These are phyloP conservation scores for Amphiprion ocellaris DNA, from an alignment of 2,113 vertebrate species.

Conservation along the genomic window DNA sequence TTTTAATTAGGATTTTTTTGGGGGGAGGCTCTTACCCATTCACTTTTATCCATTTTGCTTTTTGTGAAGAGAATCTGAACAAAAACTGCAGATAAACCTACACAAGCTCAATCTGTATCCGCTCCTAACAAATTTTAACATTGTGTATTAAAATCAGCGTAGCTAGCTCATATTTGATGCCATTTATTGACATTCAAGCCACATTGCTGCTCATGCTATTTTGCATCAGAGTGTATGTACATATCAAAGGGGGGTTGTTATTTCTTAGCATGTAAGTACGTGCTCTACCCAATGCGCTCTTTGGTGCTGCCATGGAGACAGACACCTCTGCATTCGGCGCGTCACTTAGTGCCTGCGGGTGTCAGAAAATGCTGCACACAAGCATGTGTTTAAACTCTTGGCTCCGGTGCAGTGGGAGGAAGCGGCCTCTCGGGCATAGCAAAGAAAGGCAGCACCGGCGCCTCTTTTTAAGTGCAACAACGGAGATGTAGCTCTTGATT, in stretches of 20 bases:
- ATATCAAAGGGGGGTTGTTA: slow-evolving; percentile 46
- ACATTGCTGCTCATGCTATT: slow-evolving; percentile 26
- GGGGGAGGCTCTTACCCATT: no score
- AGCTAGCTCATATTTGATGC: not conserved
- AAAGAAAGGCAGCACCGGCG: slow-evolving; percentile 44
- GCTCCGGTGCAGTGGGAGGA: slow-evolving; percentile 63
- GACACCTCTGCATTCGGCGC: slow-evolving; percentile 65
- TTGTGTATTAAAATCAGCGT: not conserved
- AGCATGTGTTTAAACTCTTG: slow-evolving; percentile 70
- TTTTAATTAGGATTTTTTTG: not conserved
- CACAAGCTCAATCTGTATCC: no score
- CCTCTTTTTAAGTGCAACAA: slow-evolving; percentile 59
- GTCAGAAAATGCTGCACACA: slow-evolving; percentile 69
- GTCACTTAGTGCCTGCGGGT: slow-evolving; percentile 64
- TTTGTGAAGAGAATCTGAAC: not conserved
- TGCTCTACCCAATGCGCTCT: slow-evolving; percentile 45
- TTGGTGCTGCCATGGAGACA: slow-evolving; percentile 74
- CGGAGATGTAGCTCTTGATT: slow-evolving; percentile 66
- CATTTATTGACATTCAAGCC: slow-evolving; percentile 10
- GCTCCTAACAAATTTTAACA: slow-evolving; percentile 5
- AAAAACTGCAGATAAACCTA: not conserved
- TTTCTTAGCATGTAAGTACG: slow-evolving; percentile 45
- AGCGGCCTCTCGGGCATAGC: slow-evolving; percentile 57
- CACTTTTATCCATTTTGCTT: no score
- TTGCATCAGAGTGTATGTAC: slow-evolving; percentile 46